Evolutionary conservation across 1,140 invertebrate genomes (phyloP).

Genomic region (Metopolophium dirhodum): DNA sequence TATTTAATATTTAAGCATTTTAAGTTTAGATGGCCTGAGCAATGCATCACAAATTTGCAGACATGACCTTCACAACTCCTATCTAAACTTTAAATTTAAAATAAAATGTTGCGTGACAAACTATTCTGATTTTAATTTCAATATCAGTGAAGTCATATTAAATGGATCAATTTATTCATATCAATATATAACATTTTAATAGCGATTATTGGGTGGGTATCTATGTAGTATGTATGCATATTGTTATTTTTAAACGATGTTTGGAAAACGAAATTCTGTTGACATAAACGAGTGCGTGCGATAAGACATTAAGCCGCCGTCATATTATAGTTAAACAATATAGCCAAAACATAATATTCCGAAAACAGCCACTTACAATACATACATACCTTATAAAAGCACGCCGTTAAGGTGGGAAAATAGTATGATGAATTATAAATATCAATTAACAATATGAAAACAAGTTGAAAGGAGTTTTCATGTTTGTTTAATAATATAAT

Average conservation of each 20-base stretch:
- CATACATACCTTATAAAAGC: not conserved
- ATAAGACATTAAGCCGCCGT: not conserved
- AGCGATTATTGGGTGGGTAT: not conserved
- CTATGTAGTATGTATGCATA: not conserved
- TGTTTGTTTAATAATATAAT: not conserved
- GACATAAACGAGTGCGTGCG: not conserved
- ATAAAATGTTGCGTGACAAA: not conserved
- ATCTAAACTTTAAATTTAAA: not conserved
- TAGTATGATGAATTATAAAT: not conserved
- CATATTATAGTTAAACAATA: not conserved
- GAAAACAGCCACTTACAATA: not conserved
- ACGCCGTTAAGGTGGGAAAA: not conserved
- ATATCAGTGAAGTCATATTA: not conserved
- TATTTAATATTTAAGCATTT: not conserved
- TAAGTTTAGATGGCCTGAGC: not conserved
- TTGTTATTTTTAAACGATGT: not conserved
- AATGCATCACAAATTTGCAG: not conserved
- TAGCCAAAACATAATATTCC: not conserved
- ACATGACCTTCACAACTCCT: not conserved
- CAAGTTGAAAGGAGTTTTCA: not conserved
- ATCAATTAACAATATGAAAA: not conserved
- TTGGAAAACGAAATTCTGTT: not conserved
- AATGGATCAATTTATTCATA: not conserved
- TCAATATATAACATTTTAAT: not conserved
- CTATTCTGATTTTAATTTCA: not conserved